A percentile compares a stretch with the other conserved stretches of the same genome.
Conservation (phyloP, 1,140 invertebrate species). For the Ooceraea biroi region DNA sequence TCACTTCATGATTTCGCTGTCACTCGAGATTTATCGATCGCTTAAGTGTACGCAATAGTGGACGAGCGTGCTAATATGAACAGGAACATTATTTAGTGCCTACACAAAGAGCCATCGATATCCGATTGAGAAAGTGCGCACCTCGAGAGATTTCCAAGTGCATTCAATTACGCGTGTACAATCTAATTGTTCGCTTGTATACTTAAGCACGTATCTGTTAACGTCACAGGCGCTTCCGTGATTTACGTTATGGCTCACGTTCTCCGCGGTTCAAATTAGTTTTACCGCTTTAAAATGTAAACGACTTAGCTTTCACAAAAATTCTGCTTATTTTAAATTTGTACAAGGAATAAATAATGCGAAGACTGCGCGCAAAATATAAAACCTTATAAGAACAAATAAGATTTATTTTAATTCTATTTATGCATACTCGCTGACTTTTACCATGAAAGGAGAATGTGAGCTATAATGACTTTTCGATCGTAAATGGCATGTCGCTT, state of each 20-base stretch:
- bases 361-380: neutral
- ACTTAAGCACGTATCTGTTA: neutral
- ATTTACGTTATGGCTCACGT: neutral
- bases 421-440: neutral
- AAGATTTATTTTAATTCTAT: neutral
- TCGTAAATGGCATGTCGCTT: conserved; percentile 6
- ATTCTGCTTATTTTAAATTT: neutral
- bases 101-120: conserved; percentile 47
- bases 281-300: too few relatives aligned
- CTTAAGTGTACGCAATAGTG: conserved; percentile 40
- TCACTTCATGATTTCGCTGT: conserved; percentile 58
- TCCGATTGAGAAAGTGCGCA: conserved; percentile 36
- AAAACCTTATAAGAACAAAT: neutral
- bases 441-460: neutral
- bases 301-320: too few relatives aligned
- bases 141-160: conserved; percentile 15
- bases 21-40: conserved; percentile 58
- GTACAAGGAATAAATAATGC: neutral
- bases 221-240: neutral
- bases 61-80: conserved; percentile 45
- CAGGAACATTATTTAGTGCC: conserved; percentile 53
- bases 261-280: neutral
- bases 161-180: conserved; percentile 36
- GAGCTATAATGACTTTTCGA: conserved; percentile 35
- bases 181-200: conserved; percentile 23